phyloP scores from a whole-genome alignment of 2,113 vertebrate genomes.

The Dendrocopos noguchii region DNA sequence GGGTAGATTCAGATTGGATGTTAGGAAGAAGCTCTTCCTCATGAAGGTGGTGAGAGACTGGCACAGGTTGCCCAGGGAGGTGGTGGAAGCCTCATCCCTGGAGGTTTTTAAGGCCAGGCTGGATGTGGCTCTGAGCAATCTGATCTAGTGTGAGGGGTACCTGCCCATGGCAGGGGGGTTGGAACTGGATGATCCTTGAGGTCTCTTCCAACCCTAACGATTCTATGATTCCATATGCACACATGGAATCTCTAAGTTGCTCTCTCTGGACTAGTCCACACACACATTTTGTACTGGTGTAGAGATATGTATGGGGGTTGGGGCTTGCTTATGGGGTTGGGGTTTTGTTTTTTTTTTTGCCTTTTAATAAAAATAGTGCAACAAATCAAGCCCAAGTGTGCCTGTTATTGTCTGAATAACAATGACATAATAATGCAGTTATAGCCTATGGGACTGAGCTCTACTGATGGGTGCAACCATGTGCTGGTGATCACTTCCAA shows the following conservation, averaged over 20 bases:
- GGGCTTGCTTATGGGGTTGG: not conserved
- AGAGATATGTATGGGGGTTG: not conserved
- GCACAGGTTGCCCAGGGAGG: too few species aligned
- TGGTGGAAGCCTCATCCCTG: too few species aligned
- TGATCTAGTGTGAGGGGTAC: too few species aligned
- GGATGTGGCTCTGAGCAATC: too few species aligned
- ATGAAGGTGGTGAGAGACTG: too few species aligned
- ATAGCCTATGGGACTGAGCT: not conserved
- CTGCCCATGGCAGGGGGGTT: too few species aligned
- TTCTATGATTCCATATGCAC: not conserved
- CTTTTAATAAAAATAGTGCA: not conserved
- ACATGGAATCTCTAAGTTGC: rapidly evolving
- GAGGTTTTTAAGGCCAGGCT: too few species aligned
- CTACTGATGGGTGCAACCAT: not conserved
- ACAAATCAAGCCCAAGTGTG: not conserved
- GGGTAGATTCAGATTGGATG: too few species aligned
- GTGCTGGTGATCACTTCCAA: conserved; percentile 1
- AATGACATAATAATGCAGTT: conserved; percentile 21
- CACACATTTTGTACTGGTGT: not conserved
- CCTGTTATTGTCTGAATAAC: not conserved
- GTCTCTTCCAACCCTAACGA: too few species aligned
- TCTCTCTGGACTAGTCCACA: not conserved
- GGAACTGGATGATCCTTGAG: too few species aligned
- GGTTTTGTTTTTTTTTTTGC: not conserved
- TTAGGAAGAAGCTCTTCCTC: too few species aligned